A percentile compares a stretch with the other conserved stretches of the same genome.
phyloP scores from a whole-genome alignment of 2,888 invertebrate genomes.

The Amblyjoppa proteus region DNA sequence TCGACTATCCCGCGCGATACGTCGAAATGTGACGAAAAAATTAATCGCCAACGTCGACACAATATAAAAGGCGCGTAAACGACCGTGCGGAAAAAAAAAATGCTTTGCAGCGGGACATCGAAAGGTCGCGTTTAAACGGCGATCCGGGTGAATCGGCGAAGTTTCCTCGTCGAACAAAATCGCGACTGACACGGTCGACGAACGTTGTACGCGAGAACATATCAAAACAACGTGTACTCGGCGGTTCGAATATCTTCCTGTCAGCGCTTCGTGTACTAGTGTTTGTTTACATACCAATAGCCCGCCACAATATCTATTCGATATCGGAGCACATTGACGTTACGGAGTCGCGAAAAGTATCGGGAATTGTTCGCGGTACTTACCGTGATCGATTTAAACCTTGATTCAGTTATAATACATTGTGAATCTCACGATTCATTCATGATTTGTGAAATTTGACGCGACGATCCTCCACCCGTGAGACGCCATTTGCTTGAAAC shows the following conservation, averaged over 20 bases:
- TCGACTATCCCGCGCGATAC: neutral
- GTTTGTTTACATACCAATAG: slow-evolving; percentile 82
- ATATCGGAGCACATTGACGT: slow-evolving; percentile 35
- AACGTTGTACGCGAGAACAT: neutral
- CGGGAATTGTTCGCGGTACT: slow-evolving; percentile 69
- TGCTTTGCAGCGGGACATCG: slow-evolving; percentile 4
- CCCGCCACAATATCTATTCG: slow-evolving; percentile 68
- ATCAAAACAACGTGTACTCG: slow-evolving; percentile 23
- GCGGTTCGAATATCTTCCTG: slow-evolving; percentile 69
- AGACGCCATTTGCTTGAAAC: slow-evolving; percentile 85
- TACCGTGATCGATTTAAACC: slow-evolving; percentile 74
- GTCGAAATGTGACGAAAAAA: slow-evolving; percentile 15
- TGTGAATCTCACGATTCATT: slow-evolving; percentile 83
- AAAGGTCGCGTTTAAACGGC: slow-evolving; percentile 23
- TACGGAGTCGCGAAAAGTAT: slow-evolving; percentile 24
- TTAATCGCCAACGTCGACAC: slow-evolving; percentile 7
- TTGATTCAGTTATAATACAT: slow-evolving; percentile 76
- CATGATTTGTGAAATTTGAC: slow-evolving; percentile 84
- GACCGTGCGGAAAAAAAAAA: slow-evolving; percentile 33
- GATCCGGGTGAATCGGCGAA: neutral
- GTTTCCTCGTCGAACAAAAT: slow-evolving; percentile 3
- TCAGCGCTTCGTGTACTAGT: slow-evolving; percentile 72
- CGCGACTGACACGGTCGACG: neutral
- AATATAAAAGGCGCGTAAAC: slow-evolving; percentile 60
- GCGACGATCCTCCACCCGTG: slow-evolving; percentile 84